Evolutionary conservation across 1,140 invertebrate species (phyloP).

Genomic region (Battus philenor): DNA sequence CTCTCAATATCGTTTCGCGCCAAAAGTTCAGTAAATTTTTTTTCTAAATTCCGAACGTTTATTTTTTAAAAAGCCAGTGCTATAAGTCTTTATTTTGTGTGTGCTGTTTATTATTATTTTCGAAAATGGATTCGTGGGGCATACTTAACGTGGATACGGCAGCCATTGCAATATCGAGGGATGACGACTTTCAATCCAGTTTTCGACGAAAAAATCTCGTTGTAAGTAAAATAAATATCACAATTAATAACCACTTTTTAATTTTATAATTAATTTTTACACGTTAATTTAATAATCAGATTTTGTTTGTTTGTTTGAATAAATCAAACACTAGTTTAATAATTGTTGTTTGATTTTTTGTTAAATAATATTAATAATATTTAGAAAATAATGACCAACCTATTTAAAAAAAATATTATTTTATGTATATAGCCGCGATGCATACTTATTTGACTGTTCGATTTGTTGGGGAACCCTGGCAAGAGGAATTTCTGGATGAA

Average conservation of each 20-base stretch:
- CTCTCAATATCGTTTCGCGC: constrained; percentile 4
- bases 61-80: background rate
- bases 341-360: no score
- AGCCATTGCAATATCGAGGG: constrained; percentile 77
- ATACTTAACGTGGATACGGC: constrained; percentile 79
- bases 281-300: no score
- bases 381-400: background rate
- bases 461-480: no score
- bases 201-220: constrained; percentile 74
- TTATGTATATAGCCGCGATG: background rate
- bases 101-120: constrained; percentile 1
- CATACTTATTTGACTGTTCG: background rate
- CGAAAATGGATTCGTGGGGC: constrained; percentile 80
- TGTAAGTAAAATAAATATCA: no score
- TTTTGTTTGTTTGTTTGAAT: no score
- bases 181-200: constrained; percentile 78
- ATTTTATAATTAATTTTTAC: no score
- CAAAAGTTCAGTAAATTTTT: background rate
- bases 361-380: background rate
- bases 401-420: background rate
- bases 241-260: no score
- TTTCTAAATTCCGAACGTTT: background rate
- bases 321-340: no score
- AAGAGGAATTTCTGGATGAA: no score
- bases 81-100: background rate